phyloP scores from a whole-genome alignment of 2,113 vertebrate genomes.

The Pipa parva region DNA sequence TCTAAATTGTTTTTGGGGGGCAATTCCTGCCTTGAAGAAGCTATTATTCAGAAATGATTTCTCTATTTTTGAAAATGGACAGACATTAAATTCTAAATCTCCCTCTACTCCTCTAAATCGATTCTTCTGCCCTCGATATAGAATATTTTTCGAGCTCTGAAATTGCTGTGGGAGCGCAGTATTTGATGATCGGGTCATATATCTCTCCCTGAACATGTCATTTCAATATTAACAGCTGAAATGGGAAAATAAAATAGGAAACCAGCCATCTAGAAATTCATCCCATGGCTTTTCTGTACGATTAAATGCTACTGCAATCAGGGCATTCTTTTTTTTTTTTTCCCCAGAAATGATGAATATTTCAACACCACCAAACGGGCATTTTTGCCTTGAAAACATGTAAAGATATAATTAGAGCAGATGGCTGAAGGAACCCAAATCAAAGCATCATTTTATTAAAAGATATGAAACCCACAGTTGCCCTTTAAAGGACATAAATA shows the following conservation, averaged over 20 bases:
- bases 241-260: conserved; percentile 52
- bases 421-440: conserved; percentile 5
- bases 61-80: conserved; percentile 73
- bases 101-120: conserved; percentile 73
- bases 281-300: conserved; percentile 37
- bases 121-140: conserved; percentile 80
- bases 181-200: conserved; percentile 64
- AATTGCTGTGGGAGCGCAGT: conserved; percentile 62
- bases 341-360: conserved; percentile 16
- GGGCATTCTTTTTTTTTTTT: neutral
- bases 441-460: conserved; percentile 2
- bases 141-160: conserved; percentile 65
- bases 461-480: neutral
- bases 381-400: conserved; percentile 16
- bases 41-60: conserved; percentile 76
- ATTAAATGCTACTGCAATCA: conserved; percentile 30
- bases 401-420: conserved; percentile 10
- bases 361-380: conserved; percentile 8
- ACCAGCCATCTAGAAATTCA: conserved; percentile 53
- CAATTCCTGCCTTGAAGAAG: conserved; percentile 73
- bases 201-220: conserved; percentile 68
- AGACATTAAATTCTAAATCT: conserved; percentile 81
- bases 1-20: conserved; percentile 68
- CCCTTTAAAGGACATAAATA: neutral
- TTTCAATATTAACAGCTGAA: conserved; percentile 51